phyloP scores from a whole-genome alignment of 2,113 vertebrate species.

The Cinclus mexicanus region DNA sequence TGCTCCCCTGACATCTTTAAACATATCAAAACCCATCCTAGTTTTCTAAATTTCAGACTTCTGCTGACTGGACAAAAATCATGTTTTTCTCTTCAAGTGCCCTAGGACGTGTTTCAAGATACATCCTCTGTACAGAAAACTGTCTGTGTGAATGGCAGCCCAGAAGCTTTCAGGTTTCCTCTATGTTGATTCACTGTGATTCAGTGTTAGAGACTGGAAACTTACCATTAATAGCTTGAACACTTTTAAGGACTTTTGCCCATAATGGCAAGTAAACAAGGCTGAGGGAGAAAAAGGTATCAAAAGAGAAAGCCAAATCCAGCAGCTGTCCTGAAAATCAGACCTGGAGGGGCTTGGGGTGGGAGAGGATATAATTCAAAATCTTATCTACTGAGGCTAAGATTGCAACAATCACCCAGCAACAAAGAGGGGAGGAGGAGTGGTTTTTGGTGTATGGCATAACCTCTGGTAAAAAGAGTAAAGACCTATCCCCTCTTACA shows the following conservation, averaged over 20 bases:
- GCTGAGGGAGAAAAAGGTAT: background rate
- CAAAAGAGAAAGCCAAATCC: background rate
- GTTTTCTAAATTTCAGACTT: background rate
- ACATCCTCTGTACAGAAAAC: background rate
- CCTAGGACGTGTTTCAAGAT: background rate
- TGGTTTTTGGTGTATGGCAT: background rate
- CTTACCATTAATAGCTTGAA: too few species aligned
- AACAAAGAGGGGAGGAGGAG: background rate
- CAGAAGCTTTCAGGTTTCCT: background rate
- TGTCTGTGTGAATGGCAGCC: background rate
- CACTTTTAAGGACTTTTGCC: background rate
- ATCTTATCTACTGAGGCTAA: background rate
- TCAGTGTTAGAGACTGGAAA: background rate
- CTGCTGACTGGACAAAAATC: background rate
- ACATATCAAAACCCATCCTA: background rate
- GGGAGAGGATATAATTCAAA: background rate
- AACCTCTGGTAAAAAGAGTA: background rate
- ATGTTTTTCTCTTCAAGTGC: background rate
- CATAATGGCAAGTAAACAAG: background rate
- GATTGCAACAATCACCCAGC: accelerated
- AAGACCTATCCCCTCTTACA: background rate
- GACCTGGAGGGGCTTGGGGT: background rate
- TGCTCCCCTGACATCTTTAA: background rate
- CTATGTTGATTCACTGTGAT: background rate
- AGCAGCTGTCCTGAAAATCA: background rate